Conservation (phyloP, 2,888 invertebrate species). For the Scaptodrosophila latifasciaeformis region DNA sequence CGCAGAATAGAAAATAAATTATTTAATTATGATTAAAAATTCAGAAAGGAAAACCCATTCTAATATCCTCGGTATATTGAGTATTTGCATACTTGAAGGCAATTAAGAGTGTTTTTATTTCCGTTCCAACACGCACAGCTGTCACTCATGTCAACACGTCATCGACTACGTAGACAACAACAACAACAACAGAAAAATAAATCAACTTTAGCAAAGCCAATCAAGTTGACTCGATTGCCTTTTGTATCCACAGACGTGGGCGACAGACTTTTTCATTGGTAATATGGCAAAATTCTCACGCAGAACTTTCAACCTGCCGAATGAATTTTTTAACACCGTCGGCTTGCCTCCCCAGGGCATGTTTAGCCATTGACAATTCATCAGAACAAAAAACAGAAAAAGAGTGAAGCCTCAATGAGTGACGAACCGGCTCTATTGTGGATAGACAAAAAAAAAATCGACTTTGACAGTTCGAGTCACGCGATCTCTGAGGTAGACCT, state of each 20-base stretch:
- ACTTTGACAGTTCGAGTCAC: slow-evolving; percentile 19
- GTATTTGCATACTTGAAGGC: slow-evolving; percentile 59
- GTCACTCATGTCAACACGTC: slow-evolving; percentile 3
- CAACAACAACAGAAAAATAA: too few species aligned
- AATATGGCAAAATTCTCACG: slow-evolving; percentile 64
- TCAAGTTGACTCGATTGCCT: too few species aligned
- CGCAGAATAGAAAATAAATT: not conserved
- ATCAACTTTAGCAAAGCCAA: too few species aligned
- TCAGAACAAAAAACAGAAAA: not conserved
- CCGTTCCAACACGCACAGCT: slow-evolving; percentile 54
- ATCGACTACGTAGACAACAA: slow-evolving; percentile 9
- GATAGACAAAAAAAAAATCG: not conserved
- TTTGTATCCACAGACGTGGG: too few species aligned
- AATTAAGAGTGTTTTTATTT: slow-evolving; percentile 61
- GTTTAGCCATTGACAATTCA: not conserved
- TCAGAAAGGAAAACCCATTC: not conserved
- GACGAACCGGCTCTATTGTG: not conserved
- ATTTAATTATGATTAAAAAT: too few species aligned
- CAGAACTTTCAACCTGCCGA: slow-evolving; percentile 52
- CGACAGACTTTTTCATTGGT: slow-evolving; percentile 29
- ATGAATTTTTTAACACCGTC: slow-evolving; percentile 61
- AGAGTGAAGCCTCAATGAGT: not conserved
- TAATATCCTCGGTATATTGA: not conserved
- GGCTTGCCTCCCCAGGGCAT: not conserved
- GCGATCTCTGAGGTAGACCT: too few species aligned